Conservation (phyloP, 2,888 invertebrate genomes). For the Aspidapion aeneum region DNA sequence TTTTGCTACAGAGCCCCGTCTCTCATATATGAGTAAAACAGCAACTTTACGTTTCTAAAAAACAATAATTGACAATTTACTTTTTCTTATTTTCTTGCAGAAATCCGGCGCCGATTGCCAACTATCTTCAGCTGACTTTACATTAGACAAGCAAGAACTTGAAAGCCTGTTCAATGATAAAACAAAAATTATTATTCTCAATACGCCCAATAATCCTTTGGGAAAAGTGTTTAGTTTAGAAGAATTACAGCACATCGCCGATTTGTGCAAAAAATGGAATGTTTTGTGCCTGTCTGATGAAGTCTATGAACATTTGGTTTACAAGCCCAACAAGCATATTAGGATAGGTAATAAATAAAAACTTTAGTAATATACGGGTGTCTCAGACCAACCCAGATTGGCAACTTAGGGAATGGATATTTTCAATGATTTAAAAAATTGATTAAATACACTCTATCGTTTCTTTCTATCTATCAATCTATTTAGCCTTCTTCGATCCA, state of each 20-base stretch:
- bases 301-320: slow-evolving; percentile 98
- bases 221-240: slow-evolving; percentile 80
- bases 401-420: too few relatives aligned
- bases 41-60: too few relatives aligned
- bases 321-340: slow-evolving; percentile 76
- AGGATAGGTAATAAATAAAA: slow-evolving; percentile 70
- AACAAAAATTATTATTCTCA: slow-evolving; percentile 94
- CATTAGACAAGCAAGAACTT: slow-evolving; percentile 78
- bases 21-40: too few relatives aligned
- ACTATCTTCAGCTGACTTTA: slow-evolving; percentile 81
- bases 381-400: too few relatives aligned
- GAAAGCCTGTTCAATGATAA: slow-evolving; percentile 74
- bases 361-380: too few relatives aligned
- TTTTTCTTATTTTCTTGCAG: background rate
- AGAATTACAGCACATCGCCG: slow-evolving; percentile 75
- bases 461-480: too few relatives aligned
- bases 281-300: slow-evolving; percentile 93
- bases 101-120: background rate
- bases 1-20: too few relatives aligned
- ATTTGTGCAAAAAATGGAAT: slow-evolving; percentile 89
- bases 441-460: too few relatives aligned
- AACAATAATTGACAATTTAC: too few relatives aligned
- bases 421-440: too few relatives aligned
- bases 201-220: slow-evolving; percentile 96
- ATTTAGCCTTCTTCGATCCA: too few relatives aligned